These are phyloP conservation scores for Acrobasis suavella DNA, from an alignment of 2,888 invertebrate genomes.

Conservation along the genomic window DNA sequence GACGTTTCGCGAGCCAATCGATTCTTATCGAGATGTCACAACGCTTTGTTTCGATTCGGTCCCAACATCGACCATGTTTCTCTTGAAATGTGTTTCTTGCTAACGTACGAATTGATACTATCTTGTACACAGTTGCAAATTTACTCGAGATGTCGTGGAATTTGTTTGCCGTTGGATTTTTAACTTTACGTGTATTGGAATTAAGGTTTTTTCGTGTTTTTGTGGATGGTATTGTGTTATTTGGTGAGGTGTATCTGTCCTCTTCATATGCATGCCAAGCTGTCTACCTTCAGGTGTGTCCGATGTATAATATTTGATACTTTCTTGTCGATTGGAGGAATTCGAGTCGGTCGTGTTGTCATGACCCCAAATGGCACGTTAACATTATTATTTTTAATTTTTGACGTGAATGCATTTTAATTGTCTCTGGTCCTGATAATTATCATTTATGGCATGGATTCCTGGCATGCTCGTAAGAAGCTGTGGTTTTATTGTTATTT, in stretches of 20 bases:
- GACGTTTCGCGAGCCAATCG: slow-evolving; percentile 77
- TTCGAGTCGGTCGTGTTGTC: slow-evolving; percentile 53
- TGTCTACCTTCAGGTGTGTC: slow-evolving; percentile 75
- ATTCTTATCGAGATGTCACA: slow-evolving; percentile 78
- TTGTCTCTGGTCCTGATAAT: slow-evolving; percentile 15
- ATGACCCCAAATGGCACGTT: slow-evolving; percentile 33
- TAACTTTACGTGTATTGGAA: slow-evolving; percentile 37
- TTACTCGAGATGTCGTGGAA: slow-evolving; percentile 45
- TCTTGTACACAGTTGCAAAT: slow-evolving; percentile 61
- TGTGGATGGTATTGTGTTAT: slow-evolving; percentile 31
- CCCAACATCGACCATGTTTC: slow-evolving; percentile 76
- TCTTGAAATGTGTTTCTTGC: slow-evolving; percentile 81
- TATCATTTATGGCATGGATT: slow-evolving; percentile 18
- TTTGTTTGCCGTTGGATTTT: slow-evolving; percentile 40
- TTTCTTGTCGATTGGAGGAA: slow-evolving; percentile 68
- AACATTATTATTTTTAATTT: slow-evolving; percentile 19
- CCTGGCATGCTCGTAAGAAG: slow-evolving; percentile 2
- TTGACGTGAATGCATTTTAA: slow-evolving; percentile 14
- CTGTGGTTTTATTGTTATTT: neutral
- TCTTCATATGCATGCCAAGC: slow-evolving; percentile 75
- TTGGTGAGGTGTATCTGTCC: slow-evolving; percentile 55
- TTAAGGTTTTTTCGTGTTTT: slow-evolving; percentile 37
- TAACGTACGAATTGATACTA: slow-evolving; percentile 76
- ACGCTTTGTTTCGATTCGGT: slow-evolving; percentile 79
- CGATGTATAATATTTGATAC: slow-evolving; percentile 79